Base-by-base conservation (phyloP, 2,113 vertebrate genomes). In the Anas platyrhynchos region DNA sequence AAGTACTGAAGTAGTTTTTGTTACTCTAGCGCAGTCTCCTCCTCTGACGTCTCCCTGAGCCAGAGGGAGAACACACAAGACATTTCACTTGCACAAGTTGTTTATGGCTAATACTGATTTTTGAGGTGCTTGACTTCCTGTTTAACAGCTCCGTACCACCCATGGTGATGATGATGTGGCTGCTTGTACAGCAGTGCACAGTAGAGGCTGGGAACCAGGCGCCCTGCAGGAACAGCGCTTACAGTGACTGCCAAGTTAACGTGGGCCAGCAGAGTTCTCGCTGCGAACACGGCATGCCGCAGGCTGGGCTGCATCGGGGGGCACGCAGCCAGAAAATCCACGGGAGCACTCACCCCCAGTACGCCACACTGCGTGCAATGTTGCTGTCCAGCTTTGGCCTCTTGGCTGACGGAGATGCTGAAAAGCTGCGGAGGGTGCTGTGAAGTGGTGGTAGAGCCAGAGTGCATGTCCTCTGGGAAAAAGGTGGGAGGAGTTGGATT, bases 331-430 rank as follows among this genome's bases (percentile, higher is more conserved):
- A 68, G 7, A 1, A 34, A 52, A 71, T 34, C 46, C 26, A 86
- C 38, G 38, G 44, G 43, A 0, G 0, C 3, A 0, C 27, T 83
- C 67, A 31, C 7, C 2, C 6, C 20, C 1, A 1, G 55, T 44
- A n/a, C 1, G 1, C 55, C 83, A 67, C n/a, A 11, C 36, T 41
- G 63, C 0, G 1, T 67, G 65, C 59, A n/a, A 9, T 46, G 50
- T 4, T 74, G 55, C 52, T 34, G 26, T 41, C 65, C 83, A 75
- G 80, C 9, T 80, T 59, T 43, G 83, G 63, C 73, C 75, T 83
- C 74, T 61, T 1, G 1, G 44, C 71, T 65, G 29, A 36, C 17
- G 65, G 31, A 6, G 63, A 55, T 36, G 25, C 46, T 2, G 3
- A 74, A 81, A 93, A 86, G 21, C 12, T 4, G 1, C 10, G 46